These are phyloP conservation scores for Hemibagrus wyckioides DNA, from an alignment of 2,113 vertebrate genomes.

Conservation along the genomic window DNA sequence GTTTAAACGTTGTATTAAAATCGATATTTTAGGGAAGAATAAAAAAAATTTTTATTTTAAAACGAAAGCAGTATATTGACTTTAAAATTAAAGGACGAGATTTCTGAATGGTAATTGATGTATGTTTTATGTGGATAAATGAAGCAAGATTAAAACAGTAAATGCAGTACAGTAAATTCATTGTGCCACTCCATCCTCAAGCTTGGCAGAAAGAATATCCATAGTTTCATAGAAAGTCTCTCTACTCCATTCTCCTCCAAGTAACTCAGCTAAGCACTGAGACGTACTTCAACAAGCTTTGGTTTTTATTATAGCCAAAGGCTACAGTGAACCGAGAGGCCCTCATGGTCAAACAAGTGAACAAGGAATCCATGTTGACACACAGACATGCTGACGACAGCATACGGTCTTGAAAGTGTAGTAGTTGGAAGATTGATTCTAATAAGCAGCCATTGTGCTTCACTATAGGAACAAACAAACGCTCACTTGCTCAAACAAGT, in stretches of 20 bases:
- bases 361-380: slow-evolving; percentile 33
- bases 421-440: slow-evolving; percentile 17
- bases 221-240: not conserved
- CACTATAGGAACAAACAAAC: slow-evolving; percentile 7
- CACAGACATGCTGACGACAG: slow-evolving; percentile 44
- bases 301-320: not conserved
- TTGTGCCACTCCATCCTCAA: not conserved
- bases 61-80: not conserved
- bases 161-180: not conserved
- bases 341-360: slow-evolving; percentile 31
- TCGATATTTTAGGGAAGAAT: not conserved
- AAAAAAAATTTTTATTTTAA: not conserved
- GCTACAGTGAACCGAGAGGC: slow-evolving; percentile 8
- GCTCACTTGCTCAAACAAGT: not conserved
- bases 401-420: slow-evolving; percentile 36
- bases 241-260: not conserved
- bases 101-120: not conserved
- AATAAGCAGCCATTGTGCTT: slow-evolving; percentile 18
- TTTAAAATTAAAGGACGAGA: not conserved
- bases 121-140: not conserved
- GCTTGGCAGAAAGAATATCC: not conserved
- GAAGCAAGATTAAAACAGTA: not conserved
- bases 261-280: not conserved
- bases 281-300: not conserved
- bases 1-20: not conserved